Percentiles rank a stretch among this genome's conserved stretches.
Conservation (phyloP, 2,888 invertebrate species). For the Cepaea hortensis region DNA sequence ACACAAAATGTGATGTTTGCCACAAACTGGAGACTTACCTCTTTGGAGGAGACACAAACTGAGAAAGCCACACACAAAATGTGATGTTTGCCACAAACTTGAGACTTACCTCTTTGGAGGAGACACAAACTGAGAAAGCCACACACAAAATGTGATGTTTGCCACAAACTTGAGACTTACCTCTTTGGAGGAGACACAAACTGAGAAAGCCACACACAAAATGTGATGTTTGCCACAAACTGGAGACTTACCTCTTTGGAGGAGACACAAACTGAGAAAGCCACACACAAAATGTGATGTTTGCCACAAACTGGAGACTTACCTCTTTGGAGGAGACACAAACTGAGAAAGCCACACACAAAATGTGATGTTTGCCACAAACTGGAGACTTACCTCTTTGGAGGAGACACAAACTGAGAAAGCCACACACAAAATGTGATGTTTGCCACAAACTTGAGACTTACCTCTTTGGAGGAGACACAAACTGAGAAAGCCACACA, state of each 20-base stretch:
- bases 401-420: conserved; percentile 22
- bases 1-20: too few relatives aligned
- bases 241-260: conserved; percentile 51
- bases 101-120: conserved; percentile 51
- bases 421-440: too few relatives aligned
- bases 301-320: neutral
- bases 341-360: too few relatives aligned
- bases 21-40: conserved; percentile 43
- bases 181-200: conserved; percentile 48
- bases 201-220: too few relatives aligned
- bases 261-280: neutral
- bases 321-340: conserved; percentile 51
- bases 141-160: too few relatives aligned
- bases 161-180: conserved; percentile 32
- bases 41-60: conserved; percentile 44
- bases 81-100: too few relatives aligned
- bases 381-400: conserved; percentile 49
- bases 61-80: too few relatives aligned
- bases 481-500: neutral
- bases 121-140: neutral
- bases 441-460: neutral
- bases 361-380: too few relatives aligned
- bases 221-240: too few relatives aligned
- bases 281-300: too few relatives aligned
- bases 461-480: conserved; percentile 50